Percentiles rank a stretch among this genome's conserved stretches.
phyloP scores from a whole-genome alignment of 2,888 invertebrate genomes.

The Meiosimyza decipiens region DNA sequence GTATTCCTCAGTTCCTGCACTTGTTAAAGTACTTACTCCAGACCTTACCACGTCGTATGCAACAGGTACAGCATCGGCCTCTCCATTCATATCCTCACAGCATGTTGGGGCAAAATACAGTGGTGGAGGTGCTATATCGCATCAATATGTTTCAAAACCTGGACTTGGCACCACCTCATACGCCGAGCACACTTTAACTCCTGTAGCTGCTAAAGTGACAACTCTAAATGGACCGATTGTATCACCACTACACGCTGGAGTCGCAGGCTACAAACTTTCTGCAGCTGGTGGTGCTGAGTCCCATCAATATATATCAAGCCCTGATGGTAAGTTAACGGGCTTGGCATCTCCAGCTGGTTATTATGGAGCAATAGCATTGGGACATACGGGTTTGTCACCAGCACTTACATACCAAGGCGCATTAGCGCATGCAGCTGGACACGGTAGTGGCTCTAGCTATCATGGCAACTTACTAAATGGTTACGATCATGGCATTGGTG shows the following conservation, averaged over 20 bases:
- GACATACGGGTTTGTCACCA: slow-evolving; percentile 54
- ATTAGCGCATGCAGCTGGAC: slow-evolving; percentile 43
- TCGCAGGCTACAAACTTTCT: slow-evolving; percentile 24
- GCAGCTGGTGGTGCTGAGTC: slow-evolving; percentile 34
- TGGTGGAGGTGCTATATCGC: slow-evolving; percentile 41
- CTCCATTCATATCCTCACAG: too few species aligned
- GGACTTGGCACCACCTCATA: slow-evolving; percentile 6
- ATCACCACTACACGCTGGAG: neutral
- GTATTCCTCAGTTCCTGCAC: neutral
- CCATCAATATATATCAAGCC: slow-evolving; percentile 25
- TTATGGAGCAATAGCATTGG: slow-evolving; percentile 59
- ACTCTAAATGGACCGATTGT: too few species aligned
- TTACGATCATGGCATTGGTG: slow-evolving; percentile 54
- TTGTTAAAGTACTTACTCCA: slow-evolving; percentile 44
- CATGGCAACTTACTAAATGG: slow-evolving; percentile 49
- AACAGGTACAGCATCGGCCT: neutral
- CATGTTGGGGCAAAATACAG: neutral
- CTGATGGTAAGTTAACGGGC: slow-evolving; percentile 7
- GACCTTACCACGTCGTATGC: slow-evolving; percentile 32
- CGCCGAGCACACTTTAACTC: neutral
- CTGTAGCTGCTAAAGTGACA: too few species aligned
- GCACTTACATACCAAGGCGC: slow-evolving; percentile 56
- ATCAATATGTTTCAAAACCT: slow-evolving; percentile 45
- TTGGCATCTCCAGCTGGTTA: slow-evolving; percentile 44
- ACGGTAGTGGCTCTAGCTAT: slow-evolving; percentile 32